Evolutionary conservation across 2,113 vertebrate species (phyloP).

Genomic region (Peromyscus californicus): DNA sequence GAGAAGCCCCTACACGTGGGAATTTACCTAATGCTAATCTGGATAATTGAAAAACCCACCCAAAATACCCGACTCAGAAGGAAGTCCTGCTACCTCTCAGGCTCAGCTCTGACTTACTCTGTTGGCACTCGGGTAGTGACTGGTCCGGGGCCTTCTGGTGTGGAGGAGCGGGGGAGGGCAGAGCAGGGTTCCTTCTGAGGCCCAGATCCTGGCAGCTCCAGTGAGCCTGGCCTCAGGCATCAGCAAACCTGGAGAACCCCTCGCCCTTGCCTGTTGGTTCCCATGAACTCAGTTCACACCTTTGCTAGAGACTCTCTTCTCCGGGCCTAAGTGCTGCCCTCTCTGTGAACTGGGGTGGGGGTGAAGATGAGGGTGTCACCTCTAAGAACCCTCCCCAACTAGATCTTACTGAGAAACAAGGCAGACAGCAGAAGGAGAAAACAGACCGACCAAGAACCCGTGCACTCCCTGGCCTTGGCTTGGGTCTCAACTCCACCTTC

Average conservation of each 20-base stretch:
- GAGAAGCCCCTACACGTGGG: conserved; percentile 30
- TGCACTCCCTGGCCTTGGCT: background rate
- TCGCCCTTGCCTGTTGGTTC: background rate
- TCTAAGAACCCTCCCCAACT: background rate
- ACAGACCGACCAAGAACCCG: background rate
- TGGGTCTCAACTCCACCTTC: background rate
- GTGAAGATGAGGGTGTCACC: background rate
- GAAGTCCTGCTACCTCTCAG: background rate
- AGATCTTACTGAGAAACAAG: background rate
- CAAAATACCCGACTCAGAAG: conserved; percentile 71
- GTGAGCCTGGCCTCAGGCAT: background rate
- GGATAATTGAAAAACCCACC: conserved; percentile 60
- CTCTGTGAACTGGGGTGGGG: background rate
- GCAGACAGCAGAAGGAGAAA: background rate
- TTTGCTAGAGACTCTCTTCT: background rate
- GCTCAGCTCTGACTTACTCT: background rate
- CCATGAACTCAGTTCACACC: background rate
- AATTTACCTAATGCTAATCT: conserved; percentile 74
- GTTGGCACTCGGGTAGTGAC: conserved; percentile 2
- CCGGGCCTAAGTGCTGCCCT: background rate
- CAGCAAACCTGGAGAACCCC: background rate
- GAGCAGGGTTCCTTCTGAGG: background rate
- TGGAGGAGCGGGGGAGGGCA: background rate
- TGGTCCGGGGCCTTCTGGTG: background rate
- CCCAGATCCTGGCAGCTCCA: background rate